phyloP scores from a whole-genome alignment of 2,797 vertebrate species.

The Sphenopsis melanotis region DNA sequence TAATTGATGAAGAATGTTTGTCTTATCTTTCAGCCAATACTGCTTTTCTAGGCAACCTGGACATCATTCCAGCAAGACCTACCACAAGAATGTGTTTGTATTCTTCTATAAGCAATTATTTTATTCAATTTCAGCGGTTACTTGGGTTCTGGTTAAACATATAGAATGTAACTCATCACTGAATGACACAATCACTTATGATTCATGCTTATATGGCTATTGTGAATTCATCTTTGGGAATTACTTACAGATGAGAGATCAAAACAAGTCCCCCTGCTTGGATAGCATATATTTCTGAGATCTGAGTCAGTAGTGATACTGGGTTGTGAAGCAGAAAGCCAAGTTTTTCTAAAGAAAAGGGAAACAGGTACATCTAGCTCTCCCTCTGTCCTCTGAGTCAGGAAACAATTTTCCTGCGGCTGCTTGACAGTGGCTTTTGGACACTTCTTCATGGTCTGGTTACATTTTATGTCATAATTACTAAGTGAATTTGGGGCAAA shows the following conservation, averaged over 20 bases:
- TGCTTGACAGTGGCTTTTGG: neutral
- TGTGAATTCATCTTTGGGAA: neutral
- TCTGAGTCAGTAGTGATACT: neutral
- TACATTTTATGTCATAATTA: neutral
- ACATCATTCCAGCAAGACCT: neutral
- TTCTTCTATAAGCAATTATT: neutral
- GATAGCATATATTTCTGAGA: neutral
- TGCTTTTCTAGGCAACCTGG: neutral
- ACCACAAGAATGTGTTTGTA: neutral
- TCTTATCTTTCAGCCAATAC: neutral
- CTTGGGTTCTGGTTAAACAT: neutral
- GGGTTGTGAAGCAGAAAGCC: neutral
- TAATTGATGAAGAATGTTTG: neutral
- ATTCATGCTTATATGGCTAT: neutral
- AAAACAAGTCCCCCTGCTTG: neutral
- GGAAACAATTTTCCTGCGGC: neutral
- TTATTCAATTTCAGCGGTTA: neutral
- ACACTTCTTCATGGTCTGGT: neutral
- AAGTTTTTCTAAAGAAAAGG: neutral
- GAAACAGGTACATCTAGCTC: neutral
- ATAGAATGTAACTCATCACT: neutral
- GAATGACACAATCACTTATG: neutral
- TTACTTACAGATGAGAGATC: neutral
- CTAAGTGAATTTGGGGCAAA: neutral
- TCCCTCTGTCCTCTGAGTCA: neutral